Percentiles rank a stretch among this genome's conserved stretches.
These are phyloP conservation scores for Hemistola chrysoprasaria DNA, from an alignment of 2,888 invertebrate genomes.

Conservation along the genomic window DNA sequence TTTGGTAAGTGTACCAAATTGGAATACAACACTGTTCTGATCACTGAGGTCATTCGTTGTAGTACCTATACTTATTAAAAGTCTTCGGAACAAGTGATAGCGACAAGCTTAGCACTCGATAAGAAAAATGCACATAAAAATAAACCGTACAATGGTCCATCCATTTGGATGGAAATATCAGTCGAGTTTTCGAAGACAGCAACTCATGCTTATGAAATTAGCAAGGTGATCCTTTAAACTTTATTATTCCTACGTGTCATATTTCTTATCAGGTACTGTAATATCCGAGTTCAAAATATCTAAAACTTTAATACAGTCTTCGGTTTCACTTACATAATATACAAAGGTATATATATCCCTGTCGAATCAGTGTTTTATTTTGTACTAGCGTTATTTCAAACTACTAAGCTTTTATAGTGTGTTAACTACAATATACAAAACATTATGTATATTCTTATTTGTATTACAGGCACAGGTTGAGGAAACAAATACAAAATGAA, in stretches of 20 bases:
- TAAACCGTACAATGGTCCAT: no score
- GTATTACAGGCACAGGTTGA: slow-evolving; percentile 50
- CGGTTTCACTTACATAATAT: slow-evolving; percentile 76
- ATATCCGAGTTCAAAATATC: slow-evolving; percentile 63
- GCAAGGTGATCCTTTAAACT: no score
- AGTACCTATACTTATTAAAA: slow-evolving; percentile 30
- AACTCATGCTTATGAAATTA: no score
- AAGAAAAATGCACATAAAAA: no score
- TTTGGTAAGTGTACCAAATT: slow-evolving; percentile 71
- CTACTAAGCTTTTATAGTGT: slow-evolving; percentile 51
- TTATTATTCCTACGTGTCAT: slow-evolving; percentile 2
- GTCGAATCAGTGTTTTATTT: slow-evolving; percentile 71
- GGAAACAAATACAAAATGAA: slow-evolving; percentile 38
- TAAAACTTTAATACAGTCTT: slow-evolving; percentile 78
- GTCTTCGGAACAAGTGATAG: slow-evolving; percentile 49
- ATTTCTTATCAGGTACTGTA: slow-evolving; percentile 15
- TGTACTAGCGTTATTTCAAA: slow-evolving; percentile 73
- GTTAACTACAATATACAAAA: slow-evolving; percentile 30
- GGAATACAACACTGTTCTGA: slow-evolving; percentile 67
- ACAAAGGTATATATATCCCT: slow-evolving; percentile 72
- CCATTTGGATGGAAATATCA: no score
- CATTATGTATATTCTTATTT: slow-evolving; percentile 4
- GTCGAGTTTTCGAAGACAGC: no score
- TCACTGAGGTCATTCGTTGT: slow-evolving; percentile 53
- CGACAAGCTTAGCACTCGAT: slow-evolving; percentile 28